Conservation (phyloP, 2,797 vertebrate species). For the Sciurus vulgaris region DNA sequence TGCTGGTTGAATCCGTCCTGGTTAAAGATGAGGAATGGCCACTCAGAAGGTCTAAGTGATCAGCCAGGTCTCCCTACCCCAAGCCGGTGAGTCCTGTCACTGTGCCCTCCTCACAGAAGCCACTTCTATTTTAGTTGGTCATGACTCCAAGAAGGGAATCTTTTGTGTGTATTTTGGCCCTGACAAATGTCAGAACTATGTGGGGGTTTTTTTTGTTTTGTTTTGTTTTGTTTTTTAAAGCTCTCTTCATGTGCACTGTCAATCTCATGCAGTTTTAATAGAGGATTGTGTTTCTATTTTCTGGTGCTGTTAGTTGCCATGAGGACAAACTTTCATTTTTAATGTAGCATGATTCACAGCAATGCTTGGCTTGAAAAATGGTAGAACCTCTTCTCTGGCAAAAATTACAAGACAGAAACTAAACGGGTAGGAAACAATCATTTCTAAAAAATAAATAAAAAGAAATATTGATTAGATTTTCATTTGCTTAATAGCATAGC, state of each 20-base stretch:
- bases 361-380: not conserved
- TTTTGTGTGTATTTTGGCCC: slow-evolving; percentile 42
- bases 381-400: not conserved
- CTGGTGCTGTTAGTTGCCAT: not conserved
- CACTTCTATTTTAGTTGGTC: not conserved
- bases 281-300: slow-evolving; percentile 55
- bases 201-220: not conserved
- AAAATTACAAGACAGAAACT: not conserved
- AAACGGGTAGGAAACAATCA: not conserved
- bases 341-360: slow-evolving; percentile 40
- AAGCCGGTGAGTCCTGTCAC: not conserved
- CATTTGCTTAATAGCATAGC: not conserved
- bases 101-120: not conserved
- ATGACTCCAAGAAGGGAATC: not conserved
- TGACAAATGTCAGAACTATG: slow-evolving; percentile 16
- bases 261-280: slow-evolving; percentile 19
- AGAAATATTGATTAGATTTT: slow-evolving; percentile 21
- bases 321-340: slow-evolving; percentile 66
- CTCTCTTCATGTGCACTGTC: not conserved
- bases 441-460: slow-evolving; percentile 25
- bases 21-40: not conserved
- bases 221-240: slow-evolving; percentile 48
- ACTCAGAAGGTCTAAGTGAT: not conserved
- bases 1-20: not conserved
- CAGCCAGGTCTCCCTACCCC: not conserved